phyloP scores from a whole-genome alignment of 2,888 invertebrate genomes.

The Drosophila melanocephala region DNA sequence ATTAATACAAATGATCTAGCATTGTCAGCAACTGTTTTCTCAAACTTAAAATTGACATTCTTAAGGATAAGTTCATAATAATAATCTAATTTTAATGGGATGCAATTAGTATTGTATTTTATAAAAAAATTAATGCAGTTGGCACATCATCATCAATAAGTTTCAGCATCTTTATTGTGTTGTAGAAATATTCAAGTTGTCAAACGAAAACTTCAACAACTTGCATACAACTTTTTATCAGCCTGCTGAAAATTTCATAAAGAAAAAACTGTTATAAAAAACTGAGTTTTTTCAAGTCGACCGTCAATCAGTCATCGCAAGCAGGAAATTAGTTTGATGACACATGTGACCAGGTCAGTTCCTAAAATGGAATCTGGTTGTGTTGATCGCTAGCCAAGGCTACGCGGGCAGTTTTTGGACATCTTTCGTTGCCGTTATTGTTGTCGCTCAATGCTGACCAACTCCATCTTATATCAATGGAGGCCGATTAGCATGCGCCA shows the following conservation, averaged over 20 bases:
- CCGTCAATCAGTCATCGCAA: background rate
- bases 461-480: background rate
- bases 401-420: background rate
- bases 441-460: background rate
- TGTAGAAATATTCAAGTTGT: background rate
- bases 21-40: background rate
- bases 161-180: background rate
- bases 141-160: background rate
- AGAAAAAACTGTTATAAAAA: background rate
- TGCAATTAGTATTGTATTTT: background rate
- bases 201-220: background rate
- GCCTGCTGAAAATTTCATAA: background rate
- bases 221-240: background rate
- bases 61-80: background rate
- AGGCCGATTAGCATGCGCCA: constrained; percentile 1
- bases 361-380: background rate
- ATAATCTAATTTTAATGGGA: background rate
- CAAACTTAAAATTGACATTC: background rate
- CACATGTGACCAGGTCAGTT: background rate
- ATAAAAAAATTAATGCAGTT: background rate
- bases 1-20: background rate
- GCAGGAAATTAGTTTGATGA: background rate
- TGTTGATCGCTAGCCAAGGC: background rate
- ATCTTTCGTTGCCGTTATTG: background rate
- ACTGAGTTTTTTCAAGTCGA: background rate